Percentiles rank a stretch among this genome's conserved stretches.
Conservation (phyloP, 2,113 vertebrate genomes). For the Gopherus flavomarginatus region DNA sequence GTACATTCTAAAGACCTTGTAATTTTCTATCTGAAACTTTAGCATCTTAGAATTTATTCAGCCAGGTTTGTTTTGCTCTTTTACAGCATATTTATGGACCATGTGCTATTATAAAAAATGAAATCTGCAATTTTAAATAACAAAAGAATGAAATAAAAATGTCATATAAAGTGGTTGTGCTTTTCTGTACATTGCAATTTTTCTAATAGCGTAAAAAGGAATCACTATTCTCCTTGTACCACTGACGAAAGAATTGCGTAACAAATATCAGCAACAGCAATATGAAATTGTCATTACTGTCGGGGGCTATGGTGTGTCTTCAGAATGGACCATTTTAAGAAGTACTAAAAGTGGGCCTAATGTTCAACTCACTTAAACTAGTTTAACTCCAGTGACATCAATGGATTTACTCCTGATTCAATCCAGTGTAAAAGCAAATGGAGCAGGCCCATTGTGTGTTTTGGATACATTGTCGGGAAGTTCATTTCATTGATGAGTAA, state of each 20-base stretch:
- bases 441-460: constrained; percentile 5
- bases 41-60: neutral
- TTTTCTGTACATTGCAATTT: neutral
- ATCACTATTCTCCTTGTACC: neutral
- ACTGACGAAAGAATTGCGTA: neutral
- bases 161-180: neutral
- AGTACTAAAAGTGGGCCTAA: constrained; percentile 1
- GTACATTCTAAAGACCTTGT: neutral
- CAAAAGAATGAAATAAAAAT: neutral
- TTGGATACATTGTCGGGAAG: constrained; percentile 21
- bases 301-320: neutral
- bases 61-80: neutral
- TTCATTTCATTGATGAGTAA: neutral
- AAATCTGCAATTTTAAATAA: neutral
- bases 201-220: neutral
- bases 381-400: constrained; percentile 46
- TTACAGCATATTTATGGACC: neutral
- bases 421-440: constrained; percentile 19
- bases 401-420: constrained; percentile 48
- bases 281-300: neutral
- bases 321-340: constrained; percentile 11
- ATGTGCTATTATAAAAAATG: neutral
- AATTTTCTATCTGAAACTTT: constrained; percentile 16
- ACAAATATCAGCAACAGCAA: neutral
- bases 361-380: constrained; percentile 48